Conservation (phyloP, 2,888 invertebrate species). For the Tetrapedia diversipes region DNA sequence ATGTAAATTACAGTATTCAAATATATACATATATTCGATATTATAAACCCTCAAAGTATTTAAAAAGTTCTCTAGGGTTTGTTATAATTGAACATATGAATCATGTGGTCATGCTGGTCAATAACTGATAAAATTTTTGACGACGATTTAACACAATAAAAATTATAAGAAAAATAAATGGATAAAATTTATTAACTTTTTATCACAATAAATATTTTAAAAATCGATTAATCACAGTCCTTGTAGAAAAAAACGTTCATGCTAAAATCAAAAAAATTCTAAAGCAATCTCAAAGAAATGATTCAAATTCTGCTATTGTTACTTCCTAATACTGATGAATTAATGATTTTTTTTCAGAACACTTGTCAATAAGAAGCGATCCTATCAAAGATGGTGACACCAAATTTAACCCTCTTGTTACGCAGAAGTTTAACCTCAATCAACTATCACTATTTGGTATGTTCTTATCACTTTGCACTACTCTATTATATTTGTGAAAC, state of each 20-base stretch:
- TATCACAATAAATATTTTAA: background rate
- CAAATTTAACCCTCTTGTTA: constrained; percentile 34
- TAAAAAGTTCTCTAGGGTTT: constrained; percentile 2
- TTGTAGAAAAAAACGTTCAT: background rate
- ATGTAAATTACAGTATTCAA: background rate
- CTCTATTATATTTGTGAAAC: background rate
- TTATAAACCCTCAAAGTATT: background rate
- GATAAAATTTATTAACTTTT: background rate
- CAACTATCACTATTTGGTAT: constrained; percentile 33
- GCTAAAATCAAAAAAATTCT: background rate
- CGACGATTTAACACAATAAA: background rate
- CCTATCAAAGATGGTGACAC: constrained; percentile 35
- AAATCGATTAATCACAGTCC: background rate
- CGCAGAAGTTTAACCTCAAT: constrained; percentile 28
- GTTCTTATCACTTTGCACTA: constrained; percentile 18
- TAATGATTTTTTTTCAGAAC: constrained; percentile 29
- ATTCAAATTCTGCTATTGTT: constrained; percentile 1
- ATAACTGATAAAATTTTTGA: constrained; percentile 11
- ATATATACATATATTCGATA: background rate
- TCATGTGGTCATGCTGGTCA: constrained; percentile 12
- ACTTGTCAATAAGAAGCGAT: constrained; percentile 19
- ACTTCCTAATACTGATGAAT: constrained; percentile 12
- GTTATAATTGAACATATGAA: background rate
- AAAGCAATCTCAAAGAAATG: background rate
- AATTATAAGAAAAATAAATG: background rate